phyloP scores from a whole-genome alignment of 1,140 invertebrate genomes.

The Conus betulinus region DNA sequence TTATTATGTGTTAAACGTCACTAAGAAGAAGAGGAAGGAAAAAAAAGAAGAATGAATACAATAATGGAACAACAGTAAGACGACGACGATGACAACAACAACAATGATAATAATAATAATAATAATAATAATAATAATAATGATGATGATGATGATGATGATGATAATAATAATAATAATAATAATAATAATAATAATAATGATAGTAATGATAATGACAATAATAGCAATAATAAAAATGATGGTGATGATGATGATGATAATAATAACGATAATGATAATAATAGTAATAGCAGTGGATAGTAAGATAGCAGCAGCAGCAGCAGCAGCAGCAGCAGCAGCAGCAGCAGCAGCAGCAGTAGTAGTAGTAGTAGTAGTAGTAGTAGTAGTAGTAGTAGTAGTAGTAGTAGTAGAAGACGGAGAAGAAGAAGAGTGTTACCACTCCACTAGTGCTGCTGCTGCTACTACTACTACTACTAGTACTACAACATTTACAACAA shows the following conservation, averaged over 20 bases:
- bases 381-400: too few relatives aligned
- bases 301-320: background rate
- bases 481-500: too few relatives aligned
- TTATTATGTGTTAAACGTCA: too few relatives aligned
- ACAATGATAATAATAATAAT: background rate
- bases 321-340: background rate
- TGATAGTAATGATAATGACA: conserved; percentile 11
- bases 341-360: background rate
- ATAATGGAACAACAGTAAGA: background rate
- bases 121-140: background rate
- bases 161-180: background rate
- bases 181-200: conserved; percentile 8
- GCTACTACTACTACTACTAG: too few relatives aligned
- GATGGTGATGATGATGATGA: background rate
- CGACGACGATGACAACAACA: conserved; percentile 15
- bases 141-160: background rate
- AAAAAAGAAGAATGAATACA: background rate
- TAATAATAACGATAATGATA: background rate
- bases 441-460: too few relatives aligned
- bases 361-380: background rate
- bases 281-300: conserved; percentile 4
- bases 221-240: too few relatives aligned
- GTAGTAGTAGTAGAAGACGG: conserved; percentile 10
- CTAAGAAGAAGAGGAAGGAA: background rate
- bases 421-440: too few relatives aligned